A percentile compares a stretch with the other conserved stretches of the same genome.
Evolutionary conservation across 2,797 vertebrate genomes (phyloP).

Genomic region (Spheniscus humboldti): DNA sequence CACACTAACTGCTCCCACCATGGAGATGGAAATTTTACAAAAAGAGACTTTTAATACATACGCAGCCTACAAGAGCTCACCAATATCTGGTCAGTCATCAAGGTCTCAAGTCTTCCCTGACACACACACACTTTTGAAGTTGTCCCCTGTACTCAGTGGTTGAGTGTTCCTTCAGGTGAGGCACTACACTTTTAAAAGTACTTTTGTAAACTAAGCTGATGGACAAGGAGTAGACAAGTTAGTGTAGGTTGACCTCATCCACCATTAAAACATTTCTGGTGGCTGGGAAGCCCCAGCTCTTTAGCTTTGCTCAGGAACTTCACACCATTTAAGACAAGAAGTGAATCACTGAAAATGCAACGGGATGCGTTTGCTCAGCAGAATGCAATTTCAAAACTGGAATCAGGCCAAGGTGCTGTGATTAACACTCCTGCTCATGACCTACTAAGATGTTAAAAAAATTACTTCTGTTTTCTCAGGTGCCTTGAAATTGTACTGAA

Average conservation of each 20-base stretch:
- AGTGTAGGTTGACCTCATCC: not conserved
- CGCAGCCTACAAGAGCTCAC: not conserved
- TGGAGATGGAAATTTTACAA: not conserved
- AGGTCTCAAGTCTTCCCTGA: not conserved
- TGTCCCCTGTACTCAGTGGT: not conserved
- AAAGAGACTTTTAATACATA: not conserved
- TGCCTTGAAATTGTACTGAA: not conserved
- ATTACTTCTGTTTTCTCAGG: not conserved
- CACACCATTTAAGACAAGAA: not conserved
- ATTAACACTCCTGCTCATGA: not conserved
- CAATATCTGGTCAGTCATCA: not conserved
- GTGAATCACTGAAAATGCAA: not conserved
- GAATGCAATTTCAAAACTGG: not conserved
- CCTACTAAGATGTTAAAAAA: not conserved
- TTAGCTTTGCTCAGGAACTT: not conserved
- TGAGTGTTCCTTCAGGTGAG: not conserved
- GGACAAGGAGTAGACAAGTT: not conserved
- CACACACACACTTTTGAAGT: not conserved
- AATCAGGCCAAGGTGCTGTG: not conserved
- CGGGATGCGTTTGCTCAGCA: not conserved
- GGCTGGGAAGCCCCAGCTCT: not conserved
- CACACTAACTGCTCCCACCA: not conserved
- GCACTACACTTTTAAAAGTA: not conserved
- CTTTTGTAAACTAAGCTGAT: not conserved
- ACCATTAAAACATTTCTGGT: not conserved